A percentile compares a stretch with the other conserved stretches of the same genome.
Evolutionary conservation across 92 coral and sea anemone species (phyloP).

Genomic region (Siderastrea radians): DNA sequence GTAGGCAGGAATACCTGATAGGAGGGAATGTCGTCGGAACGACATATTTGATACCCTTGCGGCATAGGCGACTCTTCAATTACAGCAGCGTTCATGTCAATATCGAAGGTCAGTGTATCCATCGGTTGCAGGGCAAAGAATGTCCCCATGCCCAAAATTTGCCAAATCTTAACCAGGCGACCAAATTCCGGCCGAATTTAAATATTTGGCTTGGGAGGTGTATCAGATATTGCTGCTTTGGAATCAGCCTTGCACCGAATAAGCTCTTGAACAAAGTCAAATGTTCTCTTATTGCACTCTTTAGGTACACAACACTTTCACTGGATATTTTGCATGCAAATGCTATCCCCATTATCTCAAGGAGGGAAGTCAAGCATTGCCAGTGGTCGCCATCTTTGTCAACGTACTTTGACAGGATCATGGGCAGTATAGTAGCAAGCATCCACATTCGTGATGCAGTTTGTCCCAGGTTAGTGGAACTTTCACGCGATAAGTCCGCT

Average conservation of each 20-base stretch:
- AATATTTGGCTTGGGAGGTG: conserved; percentile 31
- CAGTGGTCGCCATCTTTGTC: conserved; percentile 17
- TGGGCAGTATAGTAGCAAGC: conserved; percentile 19
- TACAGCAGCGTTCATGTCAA: conserved; percentile 34
- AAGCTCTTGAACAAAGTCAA: too few relatives aligned
- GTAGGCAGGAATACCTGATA: too few relatives aligned
- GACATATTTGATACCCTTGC: conserved; percentile 3
- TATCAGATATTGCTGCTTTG: background rate
- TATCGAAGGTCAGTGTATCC: conserved; percentile 27
- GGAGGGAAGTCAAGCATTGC: conserved; percentile 17
- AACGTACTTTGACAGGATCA: conserved; percentile 4
- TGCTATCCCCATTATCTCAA: conserved; percentile 25
- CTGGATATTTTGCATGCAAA: too few relatives aligned
- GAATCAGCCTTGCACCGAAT: too few relatives aligned
- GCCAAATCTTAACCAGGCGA: conserved; percentile 12
- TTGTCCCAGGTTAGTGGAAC: conserved; percentile 56
- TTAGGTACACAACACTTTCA: conserved; percentile 14
- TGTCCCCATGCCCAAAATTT: conserved; percentile 2
- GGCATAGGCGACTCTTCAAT: conserved; percentile 43
- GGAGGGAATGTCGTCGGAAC: too few relatives aligned
- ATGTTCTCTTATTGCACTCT: conserved; percentile 11
- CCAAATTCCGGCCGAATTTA: conserved; percentile 53
- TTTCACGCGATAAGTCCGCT: conserved; percentile 11
- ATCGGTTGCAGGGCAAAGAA: conserved; percentile 27
- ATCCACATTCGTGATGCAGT: conserved; percentile 38